Base-by-base conservation (phyloP, 2,797 vertebrate species). In the Crax fasciolata region DNA sequence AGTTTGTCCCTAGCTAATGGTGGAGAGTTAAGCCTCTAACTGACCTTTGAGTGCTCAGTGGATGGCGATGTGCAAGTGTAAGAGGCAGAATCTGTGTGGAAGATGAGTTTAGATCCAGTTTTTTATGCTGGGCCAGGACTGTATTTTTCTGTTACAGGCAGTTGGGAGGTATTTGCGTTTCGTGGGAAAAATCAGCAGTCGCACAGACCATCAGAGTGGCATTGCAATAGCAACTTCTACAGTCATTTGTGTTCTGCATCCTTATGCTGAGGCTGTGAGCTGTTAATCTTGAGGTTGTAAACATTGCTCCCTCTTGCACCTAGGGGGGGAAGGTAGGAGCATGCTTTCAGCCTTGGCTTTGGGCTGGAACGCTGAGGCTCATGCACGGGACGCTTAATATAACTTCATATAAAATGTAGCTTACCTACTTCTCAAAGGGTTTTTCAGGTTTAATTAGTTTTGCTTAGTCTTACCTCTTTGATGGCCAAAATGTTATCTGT, bases 401-500 rank as follows among this genome's bases (percentile, higher is more conserved):
- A 73, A 39, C 24, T n/a, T 72, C 49, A 23, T 24, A 28, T 38
- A 62, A 72, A 84, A 71, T 41, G 62, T 2, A 25, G 25, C 75
- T 84, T 62, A 46, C 39, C 41, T 51, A 18, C 38, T 30, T 92
- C 55, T 94, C 63, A 1, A 6, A 92, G 67, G 39, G 25, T 11
- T 72, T 92, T 80, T 44, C 48, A 48, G 71, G 18, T 87, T 95
- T 84, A 71, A 70, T 73, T 94, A 71, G 51, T 88, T 97, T 89
- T 90, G 41, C 71, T 25, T 89, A 1, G 0, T 91, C 70, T 94
- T 84, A 81, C 48, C 52, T 96, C 63, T 96, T 87, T 75, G 92
- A 90, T 82, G 83, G 61, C 48, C 92, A 84, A 57, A 93, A 91
- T 59, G 71, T 90, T 93, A 76, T 93, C 89, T 92, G 85, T 77